Conservation (phyloP, 2,113 vertebrate species). For the Hydrolagus affinis region DNA sequence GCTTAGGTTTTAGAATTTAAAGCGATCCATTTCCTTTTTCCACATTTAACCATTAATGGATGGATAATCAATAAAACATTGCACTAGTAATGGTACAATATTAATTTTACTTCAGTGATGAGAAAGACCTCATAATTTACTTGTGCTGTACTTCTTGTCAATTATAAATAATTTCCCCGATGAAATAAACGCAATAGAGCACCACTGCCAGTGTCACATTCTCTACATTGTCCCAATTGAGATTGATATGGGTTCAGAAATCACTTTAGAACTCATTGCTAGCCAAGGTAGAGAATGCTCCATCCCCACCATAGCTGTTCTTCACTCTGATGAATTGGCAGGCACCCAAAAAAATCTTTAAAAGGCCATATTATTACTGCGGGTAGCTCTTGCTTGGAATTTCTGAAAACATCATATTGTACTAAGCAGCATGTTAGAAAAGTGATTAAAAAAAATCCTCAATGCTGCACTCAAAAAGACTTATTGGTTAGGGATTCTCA, state of each 20-base stretch:
- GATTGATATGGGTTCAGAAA: neutral
- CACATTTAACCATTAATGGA: neutral
- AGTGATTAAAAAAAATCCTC: neutral
- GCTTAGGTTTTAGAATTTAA: neutral
- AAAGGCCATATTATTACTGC: neutral
- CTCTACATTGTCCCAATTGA: neutral
- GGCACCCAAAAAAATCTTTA: neutral
- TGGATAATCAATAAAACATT: neutral
- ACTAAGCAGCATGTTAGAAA: neutral
- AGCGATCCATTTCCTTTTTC: neutral
- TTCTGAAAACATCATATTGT: slow-evolving; percentile 26
- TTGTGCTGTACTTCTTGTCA: neutral
- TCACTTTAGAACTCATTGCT: neutral
- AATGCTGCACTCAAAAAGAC: neutral
- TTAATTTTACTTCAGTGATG: neutral
- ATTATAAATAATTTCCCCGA: neutral
- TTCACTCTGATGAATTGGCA: slow-evolving; percentile 16
- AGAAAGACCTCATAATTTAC: neutral
- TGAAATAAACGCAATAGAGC: neutral
- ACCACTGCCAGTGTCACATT: too few relatives aligned
- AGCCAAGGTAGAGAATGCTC: neutral
- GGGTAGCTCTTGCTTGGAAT: neutral
- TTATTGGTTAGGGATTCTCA: neutral
- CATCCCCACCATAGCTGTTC: neutral
- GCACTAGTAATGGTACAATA: neutral